phyloP scores from a whole-genome alignment of 2,797 vertebrate genomes.

The Psittacula echo region DNA sequence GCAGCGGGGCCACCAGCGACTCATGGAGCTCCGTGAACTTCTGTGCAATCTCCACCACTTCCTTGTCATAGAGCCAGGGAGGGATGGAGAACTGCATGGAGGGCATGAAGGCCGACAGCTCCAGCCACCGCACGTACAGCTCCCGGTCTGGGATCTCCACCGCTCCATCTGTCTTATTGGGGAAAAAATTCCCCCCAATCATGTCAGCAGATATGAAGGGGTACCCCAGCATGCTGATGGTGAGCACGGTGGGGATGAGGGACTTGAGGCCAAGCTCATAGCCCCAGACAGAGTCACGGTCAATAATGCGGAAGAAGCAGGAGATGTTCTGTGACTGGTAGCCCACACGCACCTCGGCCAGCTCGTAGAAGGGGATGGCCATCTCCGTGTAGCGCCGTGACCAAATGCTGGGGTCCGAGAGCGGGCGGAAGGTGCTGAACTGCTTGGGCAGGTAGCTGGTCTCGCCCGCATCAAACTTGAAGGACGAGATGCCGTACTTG shows the following conservation, averaged over 20 bases:
- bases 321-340: slow-evolving; percentile 95
- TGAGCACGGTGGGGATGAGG: slow-evolving; percentile 94
- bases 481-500: slow-evolving; percentile 87
- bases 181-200: slow-evolving; percentile 90
- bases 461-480: slow-evolving; percentile 96
- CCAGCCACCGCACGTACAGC: slow-evolving; percentile 96
- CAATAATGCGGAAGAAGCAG: slow-evolving; percentile 95
- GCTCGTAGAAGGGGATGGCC: slow-evolving; percentile 93
- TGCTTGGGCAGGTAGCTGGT: slow-evolving; percentile 92
- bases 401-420: slow-evolving; percentile 91
- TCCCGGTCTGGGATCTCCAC: slow-evolving; percentile 87
- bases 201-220: slow-evolving; percentile 90
- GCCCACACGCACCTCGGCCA: slow-evolving; percentile 87
- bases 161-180: slow-evolving; percentile 78
- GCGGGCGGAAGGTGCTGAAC: slow-evolving; percentile 85
- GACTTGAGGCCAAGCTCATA: slow-evolving; percentile 95
- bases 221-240: slow-evolving; percentile 91
- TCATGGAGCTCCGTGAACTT: slow-evolving; percentile 90
- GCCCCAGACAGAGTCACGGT: slow-evolving; percentile 95
- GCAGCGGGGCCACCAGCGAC: slow-evolving; percentile 89
- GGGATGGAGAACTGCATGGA: slow-evolving; percentile 98
- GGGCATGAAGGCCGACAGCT: slow-evolving; percentile 96
- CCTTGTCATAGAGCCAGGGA: slow-evolving; percentile 91
- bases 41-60: slow-evolving; percentile 91
- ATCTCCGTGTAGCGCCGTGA: slow-evolving; percentile 85